Conservation (phyloP, 2,888 invertebrate genomes). For the Poecilobothrus nobilitatus region DNA sequence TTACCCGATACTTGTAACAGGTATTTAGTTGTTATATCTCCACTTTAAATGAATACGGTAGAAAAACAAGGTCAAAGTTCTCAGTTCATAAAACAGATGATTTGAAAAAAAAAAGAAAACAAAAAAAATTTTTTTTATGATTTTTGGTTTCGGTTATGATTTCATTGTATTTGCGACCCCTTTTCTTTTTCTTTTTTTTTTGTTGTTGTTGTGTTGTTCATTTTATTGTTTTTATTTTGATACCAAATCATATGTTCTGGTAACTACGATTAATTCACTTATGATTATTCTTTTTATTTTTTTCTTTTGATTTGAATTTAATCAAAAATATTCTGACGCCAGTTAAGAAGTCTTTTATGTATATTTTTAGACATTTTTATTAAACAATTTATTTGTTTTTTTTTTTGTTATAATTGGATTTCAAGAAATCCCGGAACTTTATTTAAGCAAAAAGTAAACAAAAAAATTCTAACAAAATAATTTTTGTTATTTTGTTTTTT, state of each 20-base stretch:
- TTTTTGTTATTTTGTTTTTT: not conserved
- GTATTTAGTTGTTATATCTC: not conserved
- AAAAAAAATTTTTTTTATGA: too few species aligned
- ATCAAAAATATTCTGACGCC: not conserved
- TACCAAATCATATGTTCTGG: too few species aligned
- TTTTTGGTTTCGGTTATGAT: too few species aligned
- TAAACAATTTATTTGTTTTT: too few species aligned
- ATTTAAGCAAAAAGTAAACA: not conserved
- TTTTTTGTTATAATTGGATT: not conserved
- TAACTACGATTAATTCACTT: too few species aligned
- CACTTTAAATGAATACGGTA: not conserved
- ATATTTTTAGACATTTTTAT: too few species aligned
- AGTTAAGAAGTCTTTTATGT: not conserved
- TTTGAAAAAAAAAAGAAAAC: not conserved
- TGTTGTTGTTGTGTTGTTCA: too few species aligned
- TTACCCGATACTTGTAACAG: not conserved
- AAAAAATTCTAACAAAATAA: not conserved
- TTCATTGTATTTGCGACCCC: not conserved
- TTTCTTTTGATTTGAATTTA: not conserved
- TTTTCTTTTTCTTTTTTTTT: not conserved
- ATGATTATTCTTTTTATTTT: too few species aligned
- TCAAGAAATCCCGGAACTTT: constrained; percentile 3
- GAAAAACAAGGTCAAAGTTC: not conserved
- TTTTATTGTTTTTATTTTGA: too few species aligned
- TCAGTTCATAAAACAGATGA: not conserved